phyloP scores from a whole-genome alignment of 2,113 vertebrate genomes.

The Ploceus nigricollis region DNA sequence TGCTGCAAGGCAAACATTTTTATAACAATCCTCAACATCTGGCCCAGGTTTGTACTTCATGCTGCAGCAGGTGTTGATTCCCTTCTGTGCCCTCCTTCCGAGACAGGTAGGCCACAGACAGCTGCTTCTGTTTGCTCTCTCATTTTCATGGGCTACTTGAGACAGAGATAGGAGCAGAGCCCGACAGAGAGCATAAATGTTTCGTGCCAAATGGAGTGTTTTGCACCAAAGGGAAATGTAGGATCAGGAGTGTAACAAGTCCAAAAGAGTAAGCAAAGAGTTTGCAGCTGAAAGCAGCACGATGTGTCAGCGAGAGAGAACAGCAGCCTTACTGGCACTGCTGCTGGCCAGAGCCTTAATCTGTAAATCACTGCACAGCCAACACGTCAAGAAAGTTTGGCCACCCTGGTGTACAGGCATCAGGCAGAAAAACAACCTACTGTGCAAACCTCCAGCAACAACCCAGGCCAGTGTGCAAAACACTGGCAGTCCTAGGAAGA shows the following conservation, averaged over 20 bases:
- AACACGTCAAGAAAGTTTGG: conserved; percentile 48
- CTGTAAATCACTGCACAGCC: conserved; percentile 69
- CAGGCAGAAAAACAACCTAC: conserved; percentile 64
- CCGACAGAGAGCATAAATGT: conserved; percentile 4
- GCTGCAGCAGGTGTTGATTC: background rate
- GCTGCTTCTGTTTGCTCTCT: conserved; percentile 26
- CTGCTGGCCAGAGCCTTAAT: conserved; percentile 60
- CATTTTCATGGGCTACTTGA: conserved; percentile 26
- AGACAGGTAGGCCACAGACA: background rate
- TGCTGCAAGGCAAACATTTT: background rate
- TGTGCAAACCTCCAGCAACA: conserved; percentile 57
- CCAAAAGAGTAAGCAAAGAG: conserved; percentile 62
- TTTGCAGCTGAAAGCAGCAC: conserved; percentile 23
- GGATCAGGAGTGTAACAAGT: conserved; percentile 65
- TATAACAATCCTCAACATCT: background rate
- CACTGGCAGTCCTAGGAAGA: background rate
- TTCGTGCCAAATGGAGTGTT: background rate
- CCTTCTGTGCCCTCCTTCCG: background rate
- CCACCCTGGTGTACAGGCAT: conserved; percentile 65
- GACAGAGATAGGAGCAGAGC: conserved; percentile 28
- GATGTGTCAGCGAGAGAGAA: conserved; percentile 50
- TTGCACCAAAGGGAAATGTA: conserved; percentile 63
- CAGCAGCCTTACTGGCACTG: conserved; percentile 60
- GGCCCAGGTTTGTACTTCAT: background rate
- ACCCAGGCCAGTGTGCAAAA: conserved; percentile 42